Evolutionary conservation across 2,797 vertebrate species (phyloP).

Genomic region (Perodicticus potto): DNA sequence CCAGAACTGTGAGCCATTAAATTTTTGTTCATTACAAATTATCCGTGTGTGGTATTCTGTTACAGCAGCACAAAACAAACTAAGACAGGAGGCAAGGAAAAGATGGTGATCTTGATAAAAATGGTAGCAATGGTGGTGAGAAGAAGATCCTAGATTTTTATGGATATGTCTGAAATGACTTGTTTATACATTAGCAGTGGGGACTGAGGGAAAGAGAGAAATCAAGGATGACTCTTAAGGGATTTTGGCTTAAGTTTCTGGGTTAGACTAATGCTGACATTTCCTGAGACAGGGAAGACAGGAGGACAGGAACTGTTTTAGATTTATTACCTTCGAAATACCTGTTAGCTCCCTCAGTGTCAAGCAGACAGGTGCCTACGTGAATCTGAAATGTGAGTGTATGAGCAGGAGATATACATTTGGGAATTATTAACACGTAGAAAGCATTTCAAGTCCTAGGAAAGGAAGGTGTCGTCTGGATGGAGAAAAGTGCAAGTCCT

Average conservation of each 20-base stretch:
- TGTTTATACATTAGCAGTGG: background rate
- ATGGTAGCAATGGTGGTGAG: background rate
- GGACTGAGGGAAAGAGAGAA: background rate
- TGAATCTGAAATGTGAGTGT: background rate
- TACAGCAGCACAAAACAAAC: background rate
- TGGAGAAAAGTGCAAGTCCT: background rate
- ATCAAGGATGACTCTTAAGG: background rate
- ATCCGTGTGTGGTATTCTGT: background rate
- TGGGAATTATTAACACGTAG: background rate
- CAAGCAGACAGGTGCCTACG: background rate
- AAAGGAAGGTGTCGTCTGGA: background rate
- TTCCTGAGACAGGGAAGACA: background rate
- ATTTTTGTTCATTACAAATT: background rate
- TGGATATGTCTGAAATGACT: background rate
- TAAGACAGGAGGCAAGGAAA: background rate
- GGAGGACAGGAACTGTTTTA: background rate
- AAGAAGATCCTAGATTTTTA: background rate
- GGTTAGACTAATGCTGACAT: background rate
- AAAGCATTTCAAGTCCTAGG: background rate
- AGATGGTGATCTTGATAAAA: background rate
- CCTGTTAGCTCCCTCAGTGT: background rate
- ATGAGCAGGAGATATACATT: background rate
- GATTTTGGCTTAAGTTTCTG: background rate
- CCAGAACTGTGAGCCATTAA: background rate
- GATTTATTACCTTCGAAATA: conserved; percentile 33